Conservation (phyloP, 64 coral and sea anemone genomes). For the Montipora cactus region DNA sequence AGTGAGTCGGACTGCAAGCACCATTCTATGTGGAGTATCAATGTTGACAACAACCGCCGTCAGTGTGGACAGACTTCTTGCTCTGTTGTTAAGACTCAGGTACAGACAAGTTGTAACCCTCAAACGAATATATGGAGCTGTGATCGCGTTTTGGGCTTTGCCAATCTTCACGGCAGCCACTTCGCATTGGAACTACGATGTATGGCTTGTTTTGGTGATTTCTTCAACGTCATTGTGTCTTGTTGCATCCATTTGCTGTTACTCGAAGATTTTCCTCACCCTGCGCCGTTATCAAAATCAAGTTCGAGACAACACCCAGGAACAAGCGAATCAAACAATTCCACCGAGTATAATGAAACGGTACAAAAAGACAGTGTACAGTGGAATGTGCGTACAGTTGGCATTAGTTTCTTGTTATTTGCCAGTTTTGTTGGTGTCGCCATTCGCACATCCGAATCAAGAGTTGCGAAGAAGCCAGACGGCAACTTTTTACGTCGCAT, state of each 20-base stretch:
- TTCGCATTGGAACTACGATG: not conserved
- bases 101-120: not conserved
- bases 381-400: too few species aligned
- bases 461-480: not conserved
- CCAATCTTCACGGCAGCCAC: not conserved
- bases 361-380: too few species aligned
- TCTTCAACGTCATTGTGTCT: too few species aligned
- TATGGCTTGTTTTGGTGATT: not conserved
- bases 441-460: not conserved
- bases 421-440: too few species aligned
- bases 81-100: not conserved
- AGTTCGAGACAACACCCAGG: too few species aligned
- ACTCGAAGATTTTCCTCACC: too few species aligned
- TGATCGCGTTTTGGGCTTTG: not conserved
- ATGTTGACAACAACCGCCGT: not conserved
- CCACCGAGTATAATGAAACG: too few species aligned
- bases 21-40: not conserved
- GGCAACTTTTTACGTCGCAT: not conserved
- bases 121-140: not conserved
- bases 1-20: too few species aligned
- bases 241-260: too few species aligned
- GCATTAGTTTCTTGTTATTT: too few species aligned
- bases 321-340: too few species aligned
- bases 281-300: too few species aligned
- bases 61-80: not conserved